These are phyloP conservation scores for Mus spretus DNA, from an alignment of 2,797 vertebrate species.

Conservation along the genomic window DNA sequence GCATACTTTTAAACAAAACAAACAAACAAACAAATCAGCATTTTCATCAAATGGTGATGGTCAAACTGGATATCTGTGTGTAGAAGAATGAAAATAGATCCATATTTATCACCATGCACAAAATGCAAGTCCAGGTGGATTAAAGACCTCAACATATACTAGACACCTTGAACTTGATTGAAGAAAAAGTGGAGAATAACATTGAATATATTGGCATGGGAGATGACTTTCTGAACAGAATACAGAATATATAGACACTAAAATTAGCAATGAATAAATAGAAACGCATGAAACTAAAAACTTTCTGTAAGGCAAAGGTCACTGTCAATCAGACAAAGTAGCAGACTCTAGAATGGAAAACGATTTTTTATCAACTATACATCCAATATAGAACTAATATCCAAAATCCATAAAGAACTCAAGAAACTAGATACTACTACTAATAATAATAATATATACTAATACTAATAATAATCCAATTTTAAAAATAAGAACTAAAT, in stretches of 20 bases:
- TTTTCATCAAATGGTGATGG: not conserved
- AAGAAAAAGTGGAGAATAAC: not conserved
- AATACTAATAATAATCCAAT: too few species aligned
- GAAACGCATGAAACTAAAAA: not conserved
- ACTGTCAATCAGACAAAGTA: not conserved
- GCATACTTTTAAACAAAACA: not conserved
- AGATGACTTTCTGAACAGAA: not conserved
- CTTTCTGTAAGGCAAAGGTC: not conserved
- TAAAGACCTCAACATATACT: not conserved
- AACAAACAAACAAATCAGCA: not conserved
- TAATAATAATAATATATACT: too few species aligned
- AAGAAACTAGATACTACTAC: not conserved
- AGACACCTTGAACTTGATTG: not conserved
- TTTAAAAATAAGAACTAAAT: not conserved
- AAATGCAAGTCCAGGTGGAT: not conserved
- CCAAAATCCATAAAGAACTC: not conserved
- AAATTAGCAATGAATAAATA: not conserved
- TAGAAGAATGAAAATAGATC: not conserved
- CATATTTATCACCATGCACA: too few species aligned
- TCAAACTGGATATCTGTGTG: not conserved
- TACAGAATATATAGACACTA: not conserved
- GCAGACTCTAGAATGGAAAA: not conserved
- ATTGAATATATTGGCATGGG: not conserved
- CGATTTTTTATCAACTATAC: not conserved
- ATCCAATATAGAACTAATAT: not conserved